A percentile compares a stretch with the other conserved stretches of the same genome.
phyloP scores from a whole-genome alignment of 2,113 vertebrate species.

The Sander lucioperca region DNA sequence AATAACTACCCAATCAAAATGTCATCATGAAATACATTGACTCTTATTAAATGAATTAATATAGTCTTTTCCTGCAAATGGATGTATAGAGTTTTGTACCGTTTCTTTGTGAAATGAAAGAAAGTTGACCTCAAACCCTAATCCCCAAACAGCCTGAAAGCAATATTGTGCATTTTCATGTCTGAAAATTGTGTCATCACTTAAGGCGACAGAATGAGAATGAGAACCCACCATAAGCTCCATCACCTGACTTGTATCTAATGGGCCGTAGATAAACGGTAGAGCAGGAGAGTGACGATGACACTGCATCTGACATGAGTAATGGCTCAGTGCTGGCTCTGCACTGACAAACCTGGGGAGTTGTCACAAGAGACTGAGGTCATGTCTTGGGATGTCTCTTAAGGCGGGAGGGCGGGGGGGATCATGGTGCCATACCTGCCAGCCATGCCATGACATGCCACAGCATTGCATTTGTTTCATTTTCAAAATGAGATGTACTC shows the following conservation, averaged over 20 bases:
- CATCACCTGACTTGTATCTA: constrained; percentile 53
- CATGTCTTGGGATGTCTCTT: constrained; percentile 11
- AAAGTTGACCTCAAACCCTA: not conserved
- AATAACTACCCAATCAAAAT: not conserved
- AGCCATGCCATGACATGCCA: constrained; percentile 2
- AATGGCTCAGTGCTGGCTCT: constrained; percentile 42
- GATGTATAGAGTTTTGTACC: too few species aligned
- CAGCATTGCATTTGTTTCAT: too few species aligned
- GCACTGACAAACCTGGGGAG: constrained; percentile 17
- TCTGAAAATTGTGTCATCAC: constrained; percentile 42
- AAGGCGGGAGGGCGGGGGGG: not conserved
- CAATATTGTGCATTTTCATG: constrained; percentile 2
- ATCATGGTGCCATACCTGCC: constrained; percentile 13
- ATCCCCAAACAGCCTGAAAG: constrained; percentile 7
- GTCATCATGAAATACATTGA: not conserved
- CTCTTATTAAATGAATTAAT: not conserved
- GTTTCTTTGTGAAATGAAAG: not conserved
- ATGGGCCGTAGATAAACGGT: constrained; percentile 58
- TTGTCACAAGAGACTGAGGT: constrained; percentile 43
- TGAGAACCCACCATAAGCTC: constrained; percentile 36
- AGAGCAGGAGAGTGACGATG: constrained; percentile 40
- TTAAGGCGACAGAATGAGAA: constrained; percentile 41
- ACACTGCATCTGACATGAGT: constrained; percentile 58
- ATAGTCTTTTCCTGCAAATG: not conserved
- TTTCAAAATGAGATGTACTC: not conserved